Conservation (phyloP, 1,140 invertebrate genomes). For the Aphaenogaster rudis region DNA sequence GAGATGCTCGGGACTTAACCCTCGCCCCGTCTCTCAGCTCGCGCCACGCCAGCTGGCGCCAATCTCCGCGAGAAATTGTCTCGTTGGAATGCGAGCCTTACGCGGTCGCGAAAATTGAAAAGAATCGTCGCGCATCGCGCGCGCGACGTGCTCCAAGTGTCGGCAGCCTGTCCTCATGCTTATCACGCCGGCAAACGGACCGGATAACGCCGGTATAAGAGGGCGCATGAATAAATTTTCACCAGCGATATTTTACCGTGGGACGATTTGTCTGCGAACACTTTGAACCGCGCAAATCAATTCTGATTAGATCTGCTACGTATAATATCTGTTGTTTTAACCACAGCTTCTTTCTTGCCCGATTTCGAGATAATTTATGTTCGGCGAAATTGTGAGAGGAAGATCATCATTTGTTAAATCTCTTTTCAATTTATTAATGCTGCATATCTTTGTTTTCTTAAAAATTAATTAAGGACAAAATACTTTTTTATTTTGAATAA, state of each 20-base stretch:
- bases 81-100: constrained; percentile 71
- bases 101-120: constrained; percentile 69
- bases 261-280: neutral
- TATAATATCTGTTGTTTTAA: neutral
- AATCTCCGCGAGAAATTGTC: constrained; percentile 68
- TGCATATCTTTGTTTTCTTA: neutral
- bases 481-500: constrained; percentile 3
- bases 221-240: constrained; percentile 39
- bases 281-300: constrained; percentile 8
- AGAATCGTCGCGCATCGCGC: constrained; percentile 52
- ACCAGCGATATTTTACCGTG: neutral
- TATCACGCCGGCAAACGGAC: neutral
- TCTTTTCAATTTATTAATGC: neutral
- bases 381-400: neutral
- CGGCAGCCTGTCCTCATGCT: constrained; percentile 27
- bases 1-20: constrained; percentile 61
- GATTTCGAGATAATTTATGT: neutral
- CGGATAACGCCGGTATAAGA: constrained; percentile 40
- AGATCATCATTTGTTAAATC: neutral
- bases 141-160: constrained; percentile 59
- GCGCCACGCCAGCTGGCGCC: constrained; percentile 4
- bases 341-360: neutral
- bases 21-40: constrained; percentile 15
- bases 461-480: neutral
- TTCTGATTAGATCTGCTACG: constrained; percentile 23